Evolutionary conservation across 2,113 vertebrate species (phyloP).

Genomic region (Pongo pygmaeus): DNA sequence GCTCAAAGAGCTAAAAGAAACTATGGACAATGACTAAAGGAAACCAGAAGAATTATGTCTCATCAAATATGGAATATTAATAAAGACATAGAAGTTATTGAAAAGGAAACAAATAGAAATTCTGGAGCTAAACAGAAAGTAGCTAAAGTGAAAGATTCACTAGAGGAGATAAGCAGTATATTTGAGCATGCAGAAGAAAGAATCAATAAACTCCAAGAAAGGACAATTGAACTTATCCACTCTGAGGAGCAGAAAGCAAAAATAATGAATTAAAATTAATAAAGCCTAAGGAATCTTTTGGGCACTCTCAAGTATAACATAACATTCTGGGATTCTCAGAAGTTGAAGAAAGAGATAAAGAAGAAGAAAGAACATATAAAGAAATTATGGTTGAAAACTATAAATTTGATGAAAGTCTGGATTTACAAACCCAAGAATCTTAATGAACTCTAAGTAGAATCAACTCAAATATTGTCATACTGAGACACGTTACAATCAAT

Average conservation of each 20-base stretch:
- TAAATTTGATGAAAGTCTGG: neutral
- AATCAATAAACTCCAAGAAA: neutral
- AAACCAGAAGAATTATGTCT: neutral
- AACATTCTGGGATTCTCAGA: neutral
- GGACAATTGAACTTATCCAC: neutral
- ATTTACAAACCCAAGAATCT: neutral
- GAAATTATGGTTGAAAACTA: neutral
- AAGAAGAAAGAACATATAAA: neutral
- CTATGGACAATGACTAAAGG: neutral
- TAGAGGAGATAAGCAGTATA: neutral
- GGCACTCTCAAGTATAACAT: neutral
- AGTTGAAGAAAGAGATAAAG: neutral
- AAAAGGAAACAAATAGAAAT: neutral
- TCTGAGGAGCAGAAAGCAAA: neutral
- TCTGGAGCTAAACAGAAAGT: neutral
- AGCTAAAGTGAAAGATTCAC: neutral
- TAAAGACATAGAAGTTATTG: neutral
- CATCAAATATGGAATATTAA: neutral
- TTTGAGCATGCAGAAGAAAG: neutral
- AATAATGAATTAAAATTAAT: neutral
- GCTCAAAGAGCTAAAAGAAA: neutral
- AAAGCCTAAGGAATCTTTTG: neutral
- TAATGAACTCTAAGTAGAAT: neutral
- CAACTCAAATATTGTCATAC: neutral
- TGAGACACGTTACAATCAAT: neutral